Evolutionary conservation across 2,113 vertebrate genomes (phyloP), one percentile per base, ranked within the genome.

Genomic region (Laticauda laticaudata): DNA sequence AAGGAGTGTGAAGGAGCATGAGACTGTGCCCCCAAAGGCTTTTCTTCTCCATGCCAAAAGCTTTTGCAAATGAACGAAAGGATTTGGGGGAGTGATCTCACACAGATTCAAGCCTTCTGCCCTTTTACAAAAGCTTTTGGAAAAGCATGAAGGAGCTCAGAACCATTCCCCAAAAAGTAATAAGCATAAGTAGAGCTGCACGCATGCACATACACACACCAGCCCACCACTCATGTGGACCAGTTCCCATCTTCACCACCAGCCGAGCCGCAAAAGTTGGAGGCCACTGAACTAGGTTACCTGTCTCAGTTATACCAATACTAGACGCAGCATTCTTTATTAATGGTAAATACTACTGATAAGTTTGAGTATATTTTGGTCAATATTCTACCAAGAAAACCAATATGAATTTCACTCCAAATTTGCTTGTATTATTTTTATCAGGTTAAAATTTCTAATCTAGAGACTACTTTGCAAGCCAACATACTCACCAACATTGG

Each of bases 141-240:
- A 57, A 64, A 64, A 64, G 11, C 61, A 64, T 29, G 26, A 64
- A 64, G 61, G 26, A 64, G 26, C 26, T 0, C 1, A 11, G n/a
- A 64, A 64, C 26, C 10, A 61, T 3, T 0, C 59, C 59, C 59
- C 59, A 29, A 61, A 61, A 24, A 39, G 34, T 39, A 39, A 39
- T 39, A 39, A 39, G 34, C 34, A 39, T 39, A 39, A 39, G 11
- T n/a, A 4, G 26, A 64, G 26, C 61, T 64, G 26, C 26, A 4
- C 0, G 4, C 11, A 1, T 11, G 1, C 11, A 5, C 3, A 4
- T 4, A 5, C 3, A 12, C 4, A 2, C 61, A 12, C 11, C 11
- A n/a, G 61, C 11, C 26, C 61, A 5, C 61, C 61, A 64, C 26
- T n/a, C 61, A n/a, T 29, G 4, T 0, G 1, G 26, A 26, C 26